Base-by-base conservation (phyloP, 2,113 vertebrate genomes). In the Oncorhynchus mykiss region DNA sequence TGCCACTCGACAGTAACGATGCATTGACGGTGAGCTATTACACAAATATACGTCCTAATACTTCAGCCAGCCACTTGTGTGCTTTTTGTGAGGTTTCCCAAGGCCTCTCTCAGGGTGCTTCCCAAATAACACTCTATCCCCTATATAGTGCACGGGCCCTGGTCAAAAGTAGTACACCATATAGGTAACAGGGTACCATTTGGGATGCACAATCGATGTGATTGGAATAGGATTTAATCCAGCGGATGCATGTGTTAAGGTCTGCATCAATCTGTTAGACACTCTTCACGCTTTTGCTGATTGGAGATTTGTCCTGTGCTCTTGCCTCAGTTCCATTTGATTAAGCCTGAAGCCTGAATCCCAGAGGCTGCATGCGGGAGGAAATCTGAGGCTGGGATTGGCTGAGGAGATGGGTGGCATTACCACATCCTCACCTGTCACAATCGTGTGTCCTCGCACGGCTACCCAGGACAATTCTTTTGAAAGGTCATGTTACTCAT, bases 221-320 rank as follows among this genome's bases (percentile, higher is more conserved):
- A 81, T 75, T 76, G 71, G 29, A 77, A 74, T 64, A 67, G 77
- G 73, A 49, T 67, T 75, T 71, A 75, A 86, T 90, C 78, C 65
- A 22, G 14, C 71, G n/a, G 76, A 68, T 60, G 80, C 72, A 59
- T 81, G 69, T 76, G 78, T 81, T 76, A 74, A 45, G 48, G 74
- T 82, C 78, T 71, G 31, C 49, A 54, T 70, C 81, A 65, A 66
- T 88, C 77, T 72, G 64, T 68, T 73, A 62, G 74, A 72, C 82
- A 82, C 71, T 85, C 82, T 88, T 88, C 80, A 85, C 70, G 72
- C 75, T 71, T 20, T 34, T 60, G 12, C 75, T 78, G 84, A 87
- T 83, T 87, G 79, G 82, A 85, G 74, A 77, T 89, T 89, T 81
- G 80, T 81, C 80, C 79, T 73, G 73, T 45, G 67, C 80, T 82